phyloP scores from a whole-genome alignment of 2,113 vertebrate genomes.

The Perca fluviatilis region DNA sequence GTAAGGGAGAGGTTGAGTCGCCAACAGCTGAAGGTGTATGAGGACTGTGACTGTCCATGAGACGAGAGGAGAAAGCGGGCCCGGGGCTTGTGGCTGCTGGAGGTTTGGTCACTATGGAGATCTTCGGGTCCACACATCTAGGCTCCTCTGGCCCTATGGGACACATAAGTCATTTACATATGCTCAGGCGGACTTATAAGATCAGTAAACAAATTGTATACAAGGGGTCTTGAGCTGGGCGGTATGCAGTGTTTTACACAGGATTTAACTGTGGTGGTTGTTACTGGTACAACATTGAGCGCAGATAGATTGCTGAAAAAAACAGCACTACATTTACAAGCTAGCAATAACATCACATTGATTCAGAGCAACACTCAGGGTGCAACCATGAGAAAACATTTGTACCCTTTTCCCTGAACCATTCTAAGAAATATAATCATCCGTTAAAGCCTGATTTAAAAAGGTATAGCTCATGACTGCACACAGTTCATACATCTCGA shows the following conservation, averaged over 20 bases:
- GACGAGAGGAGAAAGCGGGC: constrained; percentile 65
- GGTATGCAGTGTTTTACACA: not conserved
- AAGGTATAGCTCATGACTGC: not conserved
- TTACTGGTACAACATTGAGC: not conserved
- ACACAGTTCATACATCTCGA: not conserved
- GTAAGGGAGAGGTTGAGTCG: constrained; percentile 71
- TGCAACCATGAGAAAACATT: not conserved
- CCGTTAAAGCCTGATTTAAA: not conserved
- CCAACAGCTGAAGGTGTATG: constrained; percentile 55
- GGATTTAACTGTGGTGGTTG: not conserved
- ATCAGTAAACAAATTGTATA: not conserved
- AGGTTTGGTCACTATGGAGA: constrained; percentile 62
- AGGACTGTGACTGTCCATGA: constrained; percentile 60
- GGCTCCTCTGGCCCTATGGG: constrained; percentile 57
- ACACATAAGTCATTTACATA: constrained; percentile 21
- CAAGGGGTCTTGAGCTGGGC: not conserved
- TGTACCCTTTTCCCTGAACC: not conserved
- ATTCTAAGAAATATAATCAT: not conserved
- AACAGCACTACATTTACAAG: not conserved
- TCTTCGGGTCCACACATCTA: constrained; percentile 59
- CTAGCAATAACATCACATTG: not conserved
- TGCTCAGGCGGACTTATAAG: not conserved
- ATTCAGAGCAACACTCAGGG: not conserved
- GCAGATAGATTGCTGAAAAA: not conserved
- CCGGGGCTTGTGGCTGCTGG: constrained; percentile 78